These are phyloP conservation scores for Drosophila arizonae DNA, from an alignment of 1,140 invertebrate species.

Conservation along the genomic window DNA sequence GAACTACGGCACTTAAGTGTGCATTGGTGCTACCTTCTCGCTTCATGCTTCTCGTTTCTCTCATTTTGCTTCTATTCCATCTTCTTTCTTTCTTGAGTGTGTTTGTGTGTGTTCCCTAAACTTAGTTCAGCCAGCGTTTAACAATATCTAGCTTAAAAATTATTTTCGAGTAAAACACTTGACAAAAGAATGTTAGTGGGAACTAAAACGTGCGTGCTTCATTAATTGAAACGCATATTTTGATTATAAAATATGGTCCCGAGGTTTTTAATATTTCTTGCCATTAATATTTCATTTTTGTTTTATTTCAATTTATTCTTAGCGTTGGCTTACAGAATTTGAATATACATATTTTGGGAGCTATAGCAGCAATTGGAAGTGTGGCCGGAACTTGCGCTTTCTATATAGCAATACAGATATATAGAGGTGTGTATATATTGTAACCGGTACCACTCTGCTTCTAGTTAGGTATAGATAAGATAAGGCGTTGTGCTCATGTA, in stretches of 20 bases:
- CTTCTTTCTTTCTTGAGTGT: slow-evolving; percentile 23
- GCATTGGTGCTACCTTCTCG: slow-evolving; percentile 37
- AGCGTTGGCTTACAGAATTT: slow-evolving; percentile 41
- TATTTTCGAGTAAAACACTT: slow-evolving; percentile 38
- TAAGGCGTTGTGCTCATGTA: slow-evolving; percentile 56
- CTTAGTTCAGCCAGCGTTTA: slow-evolving; percentile 54
- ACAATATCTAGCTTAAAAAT: slow-evolving; percentile 39
- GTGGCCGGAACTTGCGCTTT: slow-evolving; percentile 30
- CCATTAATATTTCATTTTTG: neutral
- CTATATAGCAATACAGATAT: slow-evolving; percentile 13
- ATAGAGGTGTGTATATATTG: slow-evolving; percentile 1
- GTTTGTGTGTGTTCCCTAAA: slow-evolving; percentile 59
- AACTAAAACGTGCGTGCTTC: slow-evolving; percentile 67
- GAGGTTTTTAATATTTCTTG: slow-evolving; percentile 74
- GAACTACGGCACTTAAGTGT: slow-evolving; percentile 48
- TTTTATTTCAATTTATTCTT: slow-evolving; percentile 48
- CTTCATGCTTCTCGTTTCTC: neutral
- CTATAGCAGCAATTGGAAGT: slow-evolving; percentile 42
- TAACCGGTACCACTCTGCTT: slow-evolving; percentile 24
- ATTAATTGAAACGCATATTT: slow-evolving; percentile 81
- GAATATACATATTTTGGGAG: slow-evolving; percentile 40
- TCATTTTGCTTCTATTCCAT: too few species aligned
- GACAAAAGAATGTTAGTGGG: slow-evolving; percentile 38
- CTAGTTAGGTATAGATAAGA: slow-evolving; percentile 44
- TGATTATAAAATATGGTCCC: slow-evolving; percentile 83